Evolutionary conservation across 2,797 vertebrate genomes (phyloP).

Genomic region (Pseudotriccus pelzelni): DNA sequence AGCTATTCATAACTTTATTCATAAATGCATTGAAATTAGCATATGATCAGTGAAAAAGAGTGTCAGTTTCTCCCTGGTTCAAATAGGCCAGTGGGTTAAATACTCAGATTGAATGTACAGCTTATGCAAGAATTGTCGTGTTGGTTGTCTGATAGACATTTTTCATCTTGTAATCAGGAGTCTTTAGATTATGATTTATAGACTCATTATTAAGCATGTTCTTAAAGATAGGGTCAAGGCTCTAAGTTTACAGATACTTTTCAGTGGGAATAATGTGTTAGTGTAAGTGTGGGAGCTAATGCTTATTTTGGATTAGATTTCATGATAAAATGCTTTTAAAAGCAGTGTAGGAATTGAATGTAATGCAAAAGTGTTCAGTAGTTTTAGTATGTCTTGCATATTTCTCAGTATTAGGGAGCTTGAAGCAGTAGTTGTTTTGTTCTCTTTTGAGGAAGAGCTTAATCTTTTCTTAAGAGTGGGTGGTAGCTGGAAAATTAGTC

Average conservation of each 20-base stretch:
- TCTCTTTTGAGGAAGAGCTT: background rate
- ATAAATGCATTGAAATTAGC: background rate
- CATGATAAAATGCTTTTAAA: background rate
- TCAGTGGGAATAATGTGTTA: background rate
- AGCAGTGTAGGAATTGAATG: background rate
- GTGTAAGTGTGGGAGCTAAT: background rate
- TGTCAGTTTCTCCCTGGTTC: background rate
- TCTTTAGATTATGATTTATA: constrained; percentile 6
- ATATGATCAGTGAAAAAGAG: background rate
- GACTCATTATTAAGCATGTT: background rate
- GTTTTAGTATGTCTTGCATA: background rate
- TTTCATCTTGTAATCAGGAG: background rate
- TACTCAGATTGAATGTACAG: background rate
- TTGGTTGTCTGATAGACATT: background rate
- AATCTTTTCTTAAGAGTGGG: background rate
- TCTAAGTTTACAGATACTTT: background rate
- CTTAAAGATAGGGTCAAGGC: constrained; percentile 22
- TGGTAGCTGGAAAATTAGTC: background rate
- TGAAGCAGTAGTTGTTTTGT: background rate
- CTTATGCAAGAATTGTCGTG: background rate
- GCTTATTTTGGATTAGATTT: background rate
- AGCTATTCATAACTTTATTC: background rate
- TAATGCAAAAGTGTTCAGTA: background rate
- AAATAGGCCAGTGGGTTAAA: background rate
- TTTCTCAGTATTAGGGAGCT: background rate